Base-by-base conservation (phyloP, 2,888 invertebrate genomes). In the Clivina fossor region DNA sequence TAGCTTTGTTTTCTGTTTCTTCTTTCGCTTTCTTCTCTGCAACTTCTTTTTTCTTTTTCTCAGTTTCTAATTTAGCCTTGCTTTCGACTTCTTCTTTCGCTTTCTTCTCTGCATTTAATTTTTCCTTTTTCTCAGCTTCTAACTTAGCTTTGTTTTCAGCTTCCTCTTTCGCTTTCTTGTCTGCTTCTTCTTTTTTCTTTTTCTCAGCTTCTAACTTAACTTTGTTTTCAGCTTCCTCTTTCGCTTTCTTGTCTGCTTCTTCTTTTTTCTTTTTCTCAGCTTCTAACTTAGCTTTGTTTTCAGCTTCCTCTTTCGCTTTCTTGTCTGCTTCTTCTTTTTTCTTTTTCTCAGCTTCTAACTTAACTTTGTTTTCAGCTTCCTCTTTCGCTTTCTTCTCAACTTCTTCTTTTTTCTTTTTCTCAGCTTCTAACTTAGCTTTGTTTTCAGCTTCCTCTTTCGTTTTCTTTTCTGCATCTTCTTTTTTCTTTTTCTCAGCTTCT, bases 141-240 rank as follows among this genome's bases (percentile, higher is more conserved):
- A 56, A 62, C 49, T 62, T 60, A 4, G 24, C 47, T 26, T 57
- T 30, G 16, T 37, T 28, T 46, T 58, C 49, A 9, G 48, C 38
- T 56, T 55, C 54, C 18, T 18, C 30, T 40, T 55, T 28, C 30
- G 37, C 26, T 43, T 55, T 49, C 49, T 47, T 24, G 32, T 53
- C 24, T 18, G n/a, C 33, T 24, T 15, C 32, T 26, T 28, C 40
- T 40, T 61, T 50, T 5, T 57, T 40, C 51, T 56, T 58, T n/a
- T 49, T 38, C 40, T 37, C 43, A 9, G 20, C 19, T 37, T 58
- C 32, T n/a, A 28, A 38, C 22, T 28, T 37, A 16, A 16, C 15
- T 19, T 43, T 24, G 26, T 38, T 26, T 53, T 41, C 33, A 19
- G 22, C 13, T 46, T 46, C 33, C 28, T 4, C 20, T 30, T 41